Percentiles rank a stretch among this genome's conserved stretches.
phyloP scores from a whole-genome alignment of 2,797 vertebrate species.

The Arnoldichthys spilopterus region DNA sequence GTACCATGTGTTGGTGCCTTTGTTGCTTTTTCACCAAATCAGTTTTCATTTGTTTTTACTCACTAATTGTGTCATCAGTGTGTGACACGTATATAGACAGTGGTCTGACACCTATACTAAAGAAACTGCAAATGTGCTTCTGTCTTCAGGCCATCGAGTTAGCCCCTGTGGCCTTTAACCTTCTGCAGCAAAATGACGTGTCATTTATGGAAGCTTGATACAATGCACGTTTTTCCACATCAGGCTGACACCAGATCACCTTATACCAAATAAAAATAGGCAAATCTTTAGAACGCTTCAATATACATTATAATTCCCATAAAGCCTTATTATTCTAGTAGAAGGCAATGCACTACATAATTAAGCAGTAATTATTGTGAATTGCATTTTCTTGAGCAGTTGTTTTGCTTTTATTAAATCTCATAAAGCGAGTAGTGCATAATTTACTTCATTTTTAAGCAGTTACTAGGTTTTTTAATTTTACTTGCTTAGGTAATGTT shows the following conservation, averaged over 20 bases:
- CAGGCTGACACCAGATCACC: not conserved
- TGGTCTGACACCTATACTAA: slow-evolving; percentile 52
- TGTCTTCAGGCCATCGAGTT: slow-evolving; percentile 1
- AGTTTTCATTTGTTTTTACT: slow-evolving; percentile 78
- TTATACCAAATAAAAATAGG: slow-evolving; percentile 5
- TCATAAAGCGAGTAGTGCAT: too few relatives aligned
- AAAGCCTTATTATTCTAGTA: too few relatives aligned
- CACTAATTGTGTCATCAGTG: slow-evolving; percentile 67
- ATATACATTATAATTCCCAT: too few relatives aligned
- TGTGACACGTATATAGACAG: slow-evolving; percentile 68
- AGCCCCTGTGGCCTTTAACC: slow-evolving; percentile 1
- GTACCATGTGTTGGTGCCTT: slow-evolving; percentile 73
- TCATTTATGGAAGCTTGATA: slow-evolving; percentile 62
- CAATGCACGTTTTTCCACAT: not conserved
- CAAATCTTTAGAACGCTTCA: too few relatives aligned
- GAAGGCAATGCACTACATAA: too few relatives aligned
- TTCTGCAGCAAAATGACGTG: not conserved
- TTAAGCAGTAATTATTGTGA: too few relatives aligned
- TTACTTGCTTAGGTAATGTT: too few relatives aligned
- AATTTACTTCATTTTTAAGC: too few relatives aligned
- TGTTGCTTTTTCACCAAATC: slow-evolving; percentile 67
- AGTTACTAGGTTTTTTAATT: too few relatives aligned
- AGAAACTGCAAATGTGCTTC: slow-evolving; percentile 59
- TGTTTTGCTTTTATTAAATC: too few relatives aligned
- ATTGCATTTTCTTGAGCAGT: too few relatives aligned